Conservation (phyloP, 2,113 vertebrate genomes). For the Dinomys branickii region DNA sequence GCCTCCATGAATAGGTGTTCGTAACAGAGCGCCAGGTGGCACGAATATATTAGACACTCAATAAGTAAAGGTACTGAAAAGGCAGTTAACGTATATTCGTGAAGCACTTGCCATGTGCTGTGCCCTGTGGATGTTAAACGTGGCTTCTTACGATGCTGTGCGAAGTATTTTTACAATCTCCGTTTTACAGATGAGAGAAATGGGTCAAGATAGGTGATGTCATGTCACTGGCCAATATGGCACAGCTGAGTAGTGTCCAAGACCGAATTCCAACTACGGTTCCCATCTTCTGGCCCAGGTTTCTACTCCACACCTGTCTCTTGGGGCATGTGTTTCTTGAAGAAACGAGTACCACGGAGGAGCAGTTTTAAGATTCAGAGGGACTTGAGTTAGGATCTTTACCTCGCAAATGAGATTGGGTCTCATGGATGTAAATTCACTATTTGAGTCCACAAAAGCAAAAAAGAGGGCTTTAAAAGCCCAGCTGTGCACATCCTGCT, state of each 20-base stretch:
- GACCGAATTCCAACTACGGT: neutral
- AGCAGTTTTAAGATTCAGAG: neutral
- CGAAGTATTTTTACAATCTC: slow-evolving; percentile 6
- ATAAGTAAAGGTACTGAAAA: neutral
- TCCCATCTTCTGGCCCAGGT: neutral
- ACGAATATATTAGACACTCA: neutral
- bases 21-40: neutral
- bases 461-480: neutral
- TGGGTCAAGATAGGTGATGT: neutral
- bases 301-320: slow-evolving; percentile 30
- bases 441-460: neutral
- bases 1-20: neutral
- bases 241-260: slow-evolving; percentile 32
- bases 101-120: neutral
- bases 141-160: neutral
- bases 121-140: neutral
- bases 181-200: slow-evolving; percentile 52
- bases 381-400: neutral
- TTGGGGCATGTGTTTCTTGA: neutral
- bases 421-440: slow-evolving; percentile 32
- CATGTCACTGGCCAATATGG: neutral
- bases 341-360: slow-evolving; percentile 17
- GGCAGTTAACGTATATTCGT: neutral
- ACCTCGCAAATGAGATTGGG: neutral
- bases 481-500: neutral